A percentile compares a stretch with the other conserved stretches of the same genome.
These are phyloP conservation scores for Petrocephalus microphthalmus DNA, from an alignment of 2,113 vertebrate genomes.

Conservation along the genomic window DNA sequence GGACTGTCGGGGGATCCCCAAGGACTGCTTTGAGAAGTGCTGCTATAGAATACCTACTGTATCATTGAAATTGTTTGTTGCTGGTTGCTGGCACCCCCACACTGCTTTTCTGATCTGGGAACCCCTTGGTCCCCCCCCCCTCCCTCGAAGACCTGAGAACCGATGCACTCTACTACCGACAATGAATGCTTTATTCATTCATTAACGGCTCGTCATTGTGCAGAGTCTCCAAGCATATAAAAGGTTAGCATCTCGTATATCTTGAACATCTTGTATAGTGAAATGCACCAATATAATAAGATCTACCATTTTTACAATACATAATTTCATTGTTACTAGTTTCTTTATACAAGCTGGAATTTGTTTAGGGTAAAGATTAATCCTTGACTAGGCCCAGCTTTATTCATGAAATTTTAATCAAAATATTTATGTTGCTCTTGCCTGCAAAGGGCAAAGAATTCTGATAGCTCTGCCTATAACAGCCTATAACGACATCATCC, in stretches of 20 bases:
- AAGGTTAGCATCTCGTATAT: not conserved
- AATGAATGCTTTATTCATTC: not conserved
- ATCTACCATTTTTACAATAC: not conserved
- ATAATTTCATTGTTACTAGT: not conserved
- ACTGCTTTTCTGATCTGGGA: not conserved
- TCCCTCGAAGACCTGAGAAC: not conserved
- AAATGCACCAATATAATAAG: not conserved
- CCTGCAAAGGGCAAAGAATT: not conserved
- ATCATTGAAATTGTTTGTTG: not conserved
- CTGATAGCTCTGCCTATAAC: not conserved
- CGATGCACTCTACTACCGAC: not conserved
- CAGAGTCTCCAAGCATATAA: not conserved
- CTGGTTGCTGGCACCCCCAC: not conserved
- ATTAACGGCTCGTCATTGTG: not conserved
- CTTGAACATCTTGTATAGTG: not conserved
- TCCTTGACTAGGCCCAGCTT: not conserved
- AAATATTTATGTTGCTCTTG: not conserved
- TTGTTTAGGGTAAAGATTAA: slow-evolving; percentile 7
- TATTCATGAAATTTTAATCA: not conserved
- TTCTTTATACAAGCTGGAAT: not conserved
- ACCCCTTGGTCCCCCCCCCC: not conserved
- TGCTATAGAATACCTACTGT: not conserved
- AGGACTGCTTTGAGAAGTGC: too few relatives aligned
- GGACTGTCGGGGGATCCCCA: too few relatives aligned
- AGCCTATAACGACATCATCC: not conserved